Base-by-base conservation (phyloP, 1,140 invertebrate species). In the Drosophila sechellia region DNA sequence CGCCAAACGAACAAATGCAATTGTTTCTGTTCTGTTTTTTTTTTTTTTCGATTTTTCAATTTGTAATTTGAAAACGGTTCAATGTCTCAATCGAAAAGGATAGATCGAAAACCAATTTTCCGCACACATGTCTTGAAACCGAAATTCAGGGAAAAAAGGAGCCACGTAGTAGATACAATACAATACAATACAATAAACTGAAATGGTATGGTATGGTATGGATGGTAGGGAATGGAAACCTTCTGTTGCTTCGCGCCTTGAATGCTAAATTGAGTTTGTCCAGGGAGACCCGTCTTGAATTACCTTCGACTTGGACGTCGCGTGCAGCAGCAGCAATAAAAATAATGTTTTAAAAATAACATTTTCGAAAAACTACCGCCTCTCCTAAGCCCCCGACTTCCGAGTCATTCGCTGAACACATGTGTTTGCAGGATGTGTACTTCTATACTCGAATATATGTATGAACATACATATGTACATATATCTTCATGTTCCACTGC, bases 341-440 rank as follows among this genome's bases (percentile, higher is more conserved):
- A 86, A 79, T 87, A 76, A 87, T 89, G 79, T 87, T 77, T 71
- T 87, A 87, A 87, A 87, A 87, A 87, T 87, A 87, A 83, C 46
- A 68, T 89, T 74, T 76, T 76, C 56, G 46, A 40, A 65, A 46
- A 70, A 34, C 55, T 69, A 35, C 52, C 31, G 50, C 43, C 35
- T 22, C 39, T 54, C n/a, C 20, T n/a, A 15, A 37, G 17, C 34
- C 34, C 31, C 53, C 20, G 15, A 39, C 65, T 71, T 70, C 66
- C 65, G 63, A 68, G 63, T 34, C 66, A 70, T 56, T 48, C 64
- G 20, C 35, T 4, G 68, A 46, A 63, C 59, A 63, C 59, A 63
- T 66, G 63, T 60, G 63, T 34, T 71, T 43, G 46, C 68, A 71
- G 68, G 68, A 70, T 71, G 53, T 70, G 68, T 31, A 37, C 35